These are phyloP conservation scores for Carassius carassius DNA, from an alignment of 2,113 vertebrate genomes.

Conservation along the genomic window DNA sequence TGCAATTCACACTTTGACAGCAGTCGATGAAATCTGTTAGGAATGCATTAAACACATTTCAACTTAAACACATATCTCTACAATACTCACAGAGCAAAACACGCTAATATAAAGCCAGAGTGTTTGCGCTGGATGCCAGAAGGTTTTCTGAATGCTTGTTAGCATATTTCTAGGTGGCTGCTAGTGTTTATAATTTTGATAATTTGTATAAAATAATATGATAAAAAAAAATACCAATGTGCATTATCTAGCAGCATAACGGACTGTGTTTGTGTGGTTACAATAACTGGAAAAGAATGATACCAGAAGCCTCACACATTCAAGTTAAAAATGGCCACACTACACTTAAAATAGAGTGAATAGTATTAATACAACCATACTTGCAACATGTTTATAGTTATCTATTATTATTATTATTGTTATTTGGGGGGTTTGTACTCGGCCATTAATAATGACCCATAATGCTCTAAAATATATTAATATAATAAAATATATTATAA, in stretches of 20 bases:
- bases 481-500: too few relatives aligned
- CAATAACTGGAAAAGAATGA: too few relatives aligned
- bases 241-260: too few relatives aligned
- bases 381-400: not conserved
- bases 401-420: too few relatives aligned
- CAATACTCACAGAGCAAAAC: not conserved
- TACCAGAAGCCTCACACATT: too few relatives aligned
- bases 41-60: not conserved
- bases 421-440: not conserved
- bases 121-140: not conserved
- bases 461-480: not conserved
- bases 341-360: too few relatives aligned
- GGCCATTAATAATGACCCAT: not conserved
- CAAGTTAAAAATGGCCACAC: too few relatives aligned
- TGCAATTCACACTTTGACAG: constrained; percentile 6
- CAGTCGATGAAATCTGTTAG: not conserved
- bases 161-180: not conserved
- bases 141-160: not conserved
- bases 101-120: not conserved
- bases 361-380: too few relatives aligned
- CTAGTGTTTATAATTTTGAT: too few relatives aligned
- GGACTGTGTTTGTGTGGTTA: too few relatives aligned
- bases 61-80: not conserved
- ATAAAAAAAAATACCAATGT: not conserved
- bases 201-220: too few relatives aligned